phyloP scores from a whole-genome alignment of 2,797 vertebrate genomes.

The Zenarchopterus dispar region DNA sequence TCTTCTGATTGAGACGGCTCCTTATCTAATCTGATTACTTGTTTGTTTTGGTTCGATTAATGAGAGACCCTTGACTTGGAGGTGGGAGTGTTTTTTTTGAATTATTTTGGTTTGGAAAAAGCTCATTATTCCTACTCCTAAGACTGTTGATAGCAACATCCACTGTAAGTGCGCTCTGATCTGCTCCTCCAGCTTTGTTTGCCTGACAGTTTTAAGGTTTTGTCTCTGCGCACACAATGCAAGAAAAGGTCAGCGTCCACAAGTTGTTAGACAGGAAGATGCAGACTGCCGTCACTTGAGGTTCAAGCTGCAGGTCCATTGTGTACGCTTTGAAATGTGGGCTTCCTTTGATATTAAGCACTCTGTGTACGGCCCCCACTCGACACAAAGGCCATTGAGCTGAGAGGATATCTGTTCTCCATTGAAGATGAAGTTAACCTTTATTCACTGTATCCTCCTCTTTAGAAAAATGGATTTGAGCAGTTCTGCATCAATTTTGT shows the following conservation, averaged over 20 bases:
- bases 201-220: slow-evolving; percentile 1
- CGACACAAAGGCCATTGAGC: slow-evolving; percentile 47
- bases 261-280: slow-evolving; percentile 33
- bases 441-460: slow-evolving; percentile 33
- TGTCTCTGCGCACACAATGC: not conserved
- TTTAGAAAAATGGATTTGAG: slow-evolving; percentile 98
- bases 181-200: slow-evolving; percentile 1
- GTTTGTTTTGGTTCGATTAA: slow-evolving; percentile 49
- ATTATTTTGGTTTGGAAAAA: slow-evolving; percentile 22
- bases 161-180: not conserved
- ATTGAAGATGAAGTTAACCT: slow-evolving; percentile 21
- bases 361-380: not conserved
- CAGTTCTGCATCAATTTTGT: slow-evolving; percentile 99
- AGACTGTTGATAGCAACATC: too few relatives aligned
- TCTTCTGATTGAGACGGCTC: slow-evolving; percentile 64
- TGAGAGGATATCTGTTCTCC: slow-evolving; percentile 46
- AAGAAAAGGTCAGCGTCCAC: too few relatives aligned
- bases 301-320: slow-evolving; percentile 7
- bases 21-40: slow-evolving; percentile 70
- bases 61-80: slow-evolving; percentile 18
- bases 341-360: too few relatives aligned
- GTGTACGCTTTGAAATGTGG: too few relatives aligned
- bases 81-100: slow-evolving; percentile 12
- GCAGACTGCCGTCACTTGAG: slow-evolving; percentile 2
- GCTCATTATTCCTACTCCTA: slow-evolving; percentile 1